Conservation (phyloP, 2,888 invertebrate genomes). For the Terebella lapidaria region DNA sequence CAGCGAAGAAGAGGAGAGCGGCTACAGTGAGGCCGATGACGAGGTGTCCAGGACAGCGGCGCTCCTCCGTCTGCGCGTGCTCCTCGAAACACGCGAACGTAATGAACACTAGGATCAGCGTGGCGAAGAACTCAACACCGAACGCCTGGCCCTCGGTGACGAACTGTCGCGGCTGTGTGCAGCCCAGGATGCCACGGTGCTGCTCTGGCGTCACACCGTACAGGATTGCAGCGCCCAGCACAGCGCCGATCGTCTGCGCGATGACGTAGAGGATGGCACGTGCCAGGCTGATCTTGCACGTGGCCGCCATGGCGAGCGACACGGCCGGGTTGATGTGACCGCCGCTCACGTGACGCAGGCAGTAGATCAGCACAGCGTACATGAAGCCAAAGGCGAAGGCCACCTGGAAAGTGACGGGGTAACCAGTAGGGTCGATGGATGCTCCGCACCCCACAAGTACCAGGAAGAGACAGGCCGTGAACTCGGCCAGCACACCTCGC, state of each 20-base stretch:
- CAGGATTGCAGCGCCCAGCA: conserved; percentile 27
- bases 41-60: background rate
- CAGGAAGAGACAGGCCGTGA: conserved; percentile 47
- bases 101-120: conserved; percentile 23
- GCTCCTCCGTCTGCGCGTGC: background rate
- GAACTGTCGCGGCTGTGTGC: conserved; percentile 13
- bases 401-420: conserved; percentile 16
- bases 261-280: conserved; percentile 10
- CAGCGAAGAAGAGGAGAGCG: background rate
- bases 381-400: conserved; percentile 48
- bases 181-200: conserved; percentile 11
- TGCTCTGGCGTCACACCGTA: conserved; percentile 9
- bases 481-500: conserved; percentile 52
- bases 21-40: background rate
- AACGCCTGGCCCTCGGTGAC: conserved; percentile 21
- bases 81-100: conserved; percentile 14
- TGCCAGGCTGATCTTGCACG: conserved; percentile 6
- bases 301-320: conserved; percentile 26
- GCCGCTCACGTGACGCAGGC: conserved; percentile 41
- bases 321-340: conserved; percentile 53
- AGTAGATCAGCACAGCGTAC: conserved; percentile 46
- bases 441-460: conserved; percentile 50
- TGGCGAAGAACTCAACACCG: conserved; percentile 23
- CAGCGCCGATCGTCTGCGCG: conserved; percentile 13
- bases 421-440: conserved; percentile 25